Conservation (phyloP, 2,888 invertebrate species). For the Nipponacmea schrenckii region DNA sequence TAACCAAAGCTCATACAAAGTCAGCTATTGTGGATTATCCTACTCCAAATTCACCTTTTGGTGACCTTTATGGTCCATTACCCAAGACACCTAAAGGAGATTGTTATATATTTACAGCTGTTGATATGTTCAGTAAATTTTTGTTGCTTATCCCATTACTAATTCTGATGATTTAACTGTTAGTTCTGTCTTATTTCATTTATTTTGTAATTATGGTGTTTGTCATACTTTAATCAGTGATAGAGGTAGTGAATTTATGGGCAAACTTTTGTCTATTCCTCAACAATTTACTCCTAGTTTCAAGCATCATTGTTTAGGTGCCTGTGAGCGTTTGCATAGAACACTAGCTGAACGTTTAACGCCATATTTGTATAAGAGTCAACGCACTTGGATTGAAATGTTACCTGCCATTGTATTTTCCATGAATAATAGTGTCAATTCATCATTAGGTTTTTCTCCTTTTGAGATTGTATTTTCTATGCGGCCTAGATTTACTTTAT, state of each 20-base stretch:
- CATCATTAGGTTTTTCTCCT: slow-evolving; percentile 18
- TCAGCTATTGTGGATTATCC: slow-evolving; percentile 16
- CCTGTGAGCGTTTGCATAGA: slow-evolving; percentile 26
- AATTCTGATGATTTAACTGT: slow-evolving; percentile 23
- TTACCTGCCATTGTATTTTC: slow-evolving; percentile 25
- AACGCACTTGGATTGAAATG: slow-evolving; percentile 21
- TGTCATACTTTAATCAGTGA: slow-evolving; percentile 21
- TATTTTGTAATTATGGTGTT: slow-evolving; percentile 21
- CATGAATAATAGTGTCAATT: slow-evolving; percentile 24
- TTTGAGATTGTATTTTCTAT: slow-evolving; percentile 20
- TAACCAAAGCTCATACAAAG: slow-evolving; percentile 18
- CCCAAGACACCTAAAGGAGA: slow-evolving; percentile 19
- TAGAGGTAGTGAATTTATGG: slow-evolving; percentile 9
- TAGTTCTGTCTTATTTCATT: slow-evolving; percentile 10
- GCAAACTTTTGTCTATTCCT: not conserved
- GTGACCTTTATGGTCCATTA: slow-evolving; percentile 24
- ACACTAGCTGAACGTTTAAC: slow-evolving; percentile 27
- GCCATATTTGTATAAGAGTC: slow-evolving; percentile 20
- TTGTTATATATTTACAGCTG: slow-evolving; percentile 20
- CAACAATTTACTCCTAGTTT: slow-evolving; percentile 20
- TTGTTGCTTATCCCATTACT: slow-evolving; percentile 14
- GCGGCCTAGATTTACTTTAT: slow-evolving; percentile 22
- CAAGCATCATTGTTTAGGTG: slow-evolving; percentile 29
- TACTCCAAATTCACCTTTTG: slow-evolving; percentile 22
- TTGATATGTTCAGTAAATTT: slow-evolving; percentile 20